Conservation (phyloP, 1,140 invertebrate genomes). For the Hetaerina americana region DNA sequence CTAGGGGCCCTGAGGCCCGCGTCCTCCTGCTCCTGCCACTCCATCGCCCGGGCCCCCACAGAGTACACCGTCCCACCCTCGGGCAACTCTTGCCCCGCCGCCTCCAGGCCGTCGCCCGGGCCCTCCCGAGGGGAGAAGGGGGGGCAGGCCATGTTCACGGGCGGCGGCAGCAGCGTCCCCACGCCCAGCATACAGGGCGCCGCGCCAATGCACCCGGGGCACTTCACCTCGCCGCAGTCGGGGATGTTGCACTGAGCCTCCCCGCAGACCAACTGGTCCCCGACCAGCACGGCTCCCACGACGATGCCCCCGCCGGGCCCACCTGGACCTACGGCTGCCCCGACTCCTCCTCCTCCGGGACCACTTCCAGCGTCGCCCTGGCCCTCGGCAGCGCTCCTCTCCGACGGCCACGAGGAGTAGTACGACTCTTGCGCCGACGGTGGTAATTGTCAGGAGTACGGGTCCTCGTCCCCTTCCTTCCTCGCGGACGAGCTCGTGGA, state of each 20-base stretch:
- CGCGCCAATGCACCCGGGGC: not conserved
- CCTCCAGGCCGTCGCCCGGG: not conserved
- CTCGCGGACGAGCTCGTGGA: not conserved
- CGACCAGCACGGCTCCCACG: no score
- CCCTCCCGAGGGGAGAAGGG: not conserved
- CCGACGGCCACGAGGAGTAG: not conserved
- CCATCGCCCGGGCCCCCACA: not conserved
- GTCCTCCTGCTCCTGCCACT: not conserved
- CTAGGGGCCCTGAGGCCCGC: not conserved
- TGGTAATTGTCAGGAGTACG: conserved; percentile 6
- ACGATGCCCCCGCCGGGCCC: no score
- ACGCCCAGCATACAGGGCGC: not conserved
- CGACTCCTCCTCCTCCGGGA: not conserved
- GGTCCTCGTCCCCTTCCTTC: not conserved
- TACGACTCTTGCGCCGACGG: not conserved
- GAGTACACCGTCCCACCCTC: not conserved
- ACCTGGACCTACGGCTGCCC: no score
- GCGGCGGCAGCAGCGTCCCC: not conserved
- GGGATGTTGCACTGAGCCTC: not conserved
- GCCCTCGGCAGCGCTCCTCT: not conserved
- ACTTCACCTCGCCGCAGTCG: not conserved
- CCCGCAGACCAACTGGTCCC: not conserved
- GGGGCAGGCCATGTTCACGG: not conserved
- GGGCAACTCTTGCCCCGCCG: not conserved
- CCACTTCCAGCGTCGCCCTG: not conserved